Percentiles rank a stretch among this genome's conserved stretches.
These are phyloP conservation scores for Poecilus cupreus DNA, from an alignment of 2,888 invertebrate genomes.

Conservation along the genomic window DNA sequence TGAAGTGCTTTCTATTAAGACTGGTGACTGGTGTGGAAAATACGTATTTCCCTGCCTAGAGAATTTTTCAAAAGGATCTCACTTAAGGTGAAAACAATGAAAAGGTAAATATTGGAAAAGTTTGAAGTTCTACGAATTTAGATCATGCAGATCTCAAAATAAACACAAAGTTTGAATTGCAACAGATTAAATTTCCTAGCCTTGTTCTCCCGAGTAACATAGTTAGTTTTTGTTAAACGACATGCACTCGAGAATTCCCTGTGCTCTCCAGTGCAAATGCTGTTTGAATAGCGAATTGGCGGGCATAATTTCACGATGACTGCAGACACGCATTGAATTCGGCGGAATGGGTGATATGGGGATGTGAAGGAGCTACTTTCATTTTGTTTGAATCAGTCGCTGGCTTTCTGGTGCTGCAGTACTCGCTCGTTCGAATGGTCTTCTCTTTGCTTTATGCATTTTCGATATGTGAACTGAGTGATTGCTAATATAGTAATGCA, in stretches of 20 bases:
- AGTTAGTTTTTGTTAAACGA: constrained; percentile 47
- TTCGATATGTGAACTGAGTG: constrained; percentile 5
- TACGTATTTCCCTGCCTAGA: too few relatives aligned
- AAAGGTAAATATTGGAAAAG: too few relatives aligned
- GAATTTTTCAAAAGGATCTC: too few relatives aligned
- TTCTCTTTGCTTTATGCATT: background rate
- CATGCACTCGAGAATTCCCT: constrained; percentile 1
- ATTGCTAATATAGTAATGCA: background rate
- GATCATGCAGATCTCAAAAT: constrained; percentile 20
- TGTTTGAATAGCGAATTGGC: constrained; percentile 19
- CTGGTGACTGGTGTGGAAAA: too few relatives aligned
- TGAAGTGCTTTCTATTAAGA: too few relatives aligned
- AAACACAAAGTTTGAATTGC: constrained; percentile 47
- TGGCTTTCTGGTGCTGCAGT: background rate
- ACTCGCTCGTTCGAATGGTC: background rate
- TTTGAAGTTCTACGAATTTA: too few relatives aligned
- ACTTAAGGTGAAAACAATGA: too few relatives aligned
- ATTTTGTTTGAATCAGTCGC: background rate
- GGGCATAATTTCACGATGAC: constrained; percentile 20
- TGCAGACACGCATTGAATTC: background rate
- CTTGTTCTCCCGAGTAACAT: constrained; percentile 16
- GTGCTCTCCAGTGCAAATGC: background rate
- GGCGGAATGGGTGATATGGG: background rate
- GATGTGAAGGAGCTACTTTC: background rate
- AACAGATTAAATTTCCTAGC: constrained; percentile 47